A percentile compares a stretch with the other conserved stretches of the same genome.
These are phyloP conservation scores for Pangasius macronema DNA, from an alignment of 2,797 vertebrate species.

Conservation along the genomic window DNA sequence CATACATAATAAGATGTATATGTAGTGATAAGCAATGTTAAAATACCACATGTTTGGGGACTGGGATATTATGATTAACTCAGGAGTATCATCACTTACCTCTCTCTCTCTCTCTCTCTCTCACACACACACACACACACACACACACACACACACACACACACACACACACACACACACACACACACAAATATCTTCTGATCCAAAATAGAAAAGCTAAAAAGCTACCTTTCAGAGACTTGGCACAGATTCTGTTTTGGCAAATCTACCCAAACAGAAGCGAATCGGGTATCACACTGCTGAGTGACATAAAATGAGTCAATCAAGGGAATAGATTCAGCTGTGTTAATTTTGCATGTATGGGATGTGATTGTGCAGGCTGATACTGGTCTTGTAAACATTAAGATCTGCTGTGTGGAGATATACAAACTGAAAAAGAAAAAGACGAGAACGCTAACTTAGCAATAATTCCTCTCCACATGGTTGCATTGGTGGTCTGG, in stretches of 20 bases:
- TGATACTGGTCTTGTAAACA: slow-evolving; percentile 44
- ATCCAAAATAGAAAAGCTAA: slow-evolving; percentile 16
- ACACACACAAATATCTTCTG: slow-evolving; percentile 27
- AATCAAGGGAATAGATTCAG: slow-evolving; percentile 24
- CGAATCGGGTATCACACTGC: slow-evolving; percentile 24
- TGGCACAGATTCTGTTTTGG: slow-evolving; percentile 44
- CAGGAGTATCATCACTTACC: background rate
- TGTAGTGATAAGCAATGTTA: background rate
- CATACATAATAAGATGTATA: background rate
- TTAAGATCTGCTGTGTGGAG: slow-evolving; percentile 20
- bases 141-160: slow-evolving; percentile 13
- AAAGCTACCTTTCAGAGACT: slow-evolving; percentile 44
- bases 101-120: background rate
- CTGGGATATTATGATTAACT: background rate
- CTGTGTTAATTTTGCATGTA: slow-evolving; percentile 14
- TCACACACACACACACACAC: background rate
- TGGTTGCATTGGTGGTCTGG: slow-evolving; percentile 17
- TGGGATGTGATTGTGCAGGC: slow-evolving; percentile 13
- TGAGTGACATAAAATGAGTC: slow-evolving; percentile 22
- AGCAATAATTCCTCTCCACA: background rate
- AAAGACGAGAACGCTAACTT: background rate
- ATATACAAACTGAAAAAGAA: background rate
- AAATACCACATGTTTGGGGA: background rate
- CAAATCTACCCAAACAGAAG: slow-evolving; percentile 29
- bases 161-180: background rate